Percentiles rank a stretch among this genome's conserved stretches.
phyloP scores from a whole-genome alignment of 2,888 invertebrate species.

The Timema podura region DNA sequence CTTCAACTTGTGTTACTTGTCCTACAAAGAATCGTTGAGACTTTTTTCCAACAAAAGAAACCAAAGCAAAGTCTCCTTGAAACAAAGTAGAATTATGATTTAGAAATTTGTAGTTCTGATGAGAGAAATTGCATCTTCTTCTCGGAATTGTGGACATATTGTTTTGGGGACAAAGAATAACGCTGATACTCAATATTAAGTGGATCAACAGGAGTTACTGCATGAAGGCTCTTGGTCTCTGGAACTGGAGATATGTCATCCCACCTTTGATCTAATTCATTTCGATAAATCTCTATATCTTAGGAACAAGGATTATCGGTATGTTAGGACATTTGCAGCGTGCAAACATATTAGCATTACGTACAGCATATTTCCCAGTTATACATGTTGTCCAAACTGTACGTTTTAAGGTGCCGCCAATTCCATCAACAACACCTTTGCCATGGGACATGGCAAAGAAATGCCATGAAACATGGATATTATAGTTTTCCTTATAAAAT shows the following conservation, averaged over 20 bases:
- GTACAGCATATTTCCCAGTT: constrained; percentile 11
- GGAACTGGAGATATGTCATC: constrained; percentile 13
- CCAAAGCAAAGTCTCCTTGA: constrained; percentile 10
- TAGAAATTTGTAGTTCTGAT: no score
- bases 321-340: constrained; percentile 1
- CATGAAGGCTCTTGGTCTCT: constrained; percentile 11
- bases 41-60: constrained; percentile 15
- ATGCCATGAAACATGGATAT: not conserved
- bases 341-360: not conserved
- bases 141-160: no score
- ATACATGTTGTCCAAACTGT: constrained; percentile 15
- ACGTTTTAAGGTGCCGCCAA: constrained; percentile 17
- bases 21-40: constrained; percentile 7
- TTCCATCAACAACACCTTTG: constrained; percentile 20
- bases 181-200: not conserved
- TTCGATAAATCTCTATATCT: not conserved
- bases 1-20: not conserved
- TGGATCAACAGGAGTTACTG: constrained; percentile 11
- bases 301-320: constrained; percentile 4
- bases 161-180: not conserved
- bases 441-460: constrained; percentile 21
- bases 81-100: no score
- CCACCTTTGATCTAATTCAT: constrained; percentile 9
- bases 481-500: constrained; percentile 12
- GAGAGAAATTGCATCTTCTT: no score